Conservation (phyloP, 2,113 vertebrate genomes). For the Noturus placidus region DNA sequence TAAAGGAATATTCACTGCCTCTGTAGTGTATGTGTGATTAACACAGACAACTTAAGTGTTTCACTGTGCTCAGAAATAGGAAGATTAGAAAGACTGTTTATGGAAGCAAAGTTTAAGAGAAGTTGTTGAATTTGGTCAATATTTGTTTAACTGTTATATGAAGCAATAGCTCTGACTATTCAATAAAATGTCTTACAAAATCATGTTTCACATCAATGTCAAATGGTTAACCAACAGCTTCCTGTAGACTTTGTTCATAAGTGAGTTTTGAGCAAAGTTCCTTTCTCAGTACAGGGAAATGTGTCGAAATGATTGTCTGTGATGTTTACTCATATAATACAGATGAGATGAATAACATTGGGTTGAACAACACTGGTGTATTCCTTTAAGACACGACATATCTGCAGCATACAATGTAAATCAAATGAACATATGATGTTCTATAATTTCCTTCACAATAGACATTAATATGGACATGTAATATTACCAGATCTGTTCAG, state of each 20-base stretch:
- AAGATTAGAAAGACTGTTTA: background rate
- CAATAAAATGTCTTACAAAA: background rate
- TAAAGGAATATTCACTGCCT: background rate
- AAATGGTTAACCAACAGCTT: background rate
- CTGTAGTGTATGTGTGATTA: background rate
- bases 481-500: background rate
- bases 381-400: background rate
- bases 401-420: background rate
- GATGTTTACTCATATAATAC: background rate
- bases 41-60: background rate
- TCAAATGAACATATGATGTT: background rate
- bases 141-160: background rate
- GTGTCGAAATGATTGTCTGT: background rate
- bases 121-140: background rate
- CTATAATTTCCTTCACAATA: background rate
- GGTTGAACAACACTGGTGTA: background rate
- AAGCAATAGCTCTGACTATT: background rate
- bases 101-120: background rate
- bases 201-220: background rate
- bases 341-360: background rate
- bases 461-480: background rate
- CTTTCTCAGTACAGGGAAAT: background rate
- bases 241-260: background rate
- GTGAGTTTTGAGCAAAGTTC: background rate
- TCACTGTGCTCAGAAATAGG: background rate